phyloP scores from a whole-genome alignment of 2,888 invertebrate species.

The Hirtodrosophila duncani region DNA sequence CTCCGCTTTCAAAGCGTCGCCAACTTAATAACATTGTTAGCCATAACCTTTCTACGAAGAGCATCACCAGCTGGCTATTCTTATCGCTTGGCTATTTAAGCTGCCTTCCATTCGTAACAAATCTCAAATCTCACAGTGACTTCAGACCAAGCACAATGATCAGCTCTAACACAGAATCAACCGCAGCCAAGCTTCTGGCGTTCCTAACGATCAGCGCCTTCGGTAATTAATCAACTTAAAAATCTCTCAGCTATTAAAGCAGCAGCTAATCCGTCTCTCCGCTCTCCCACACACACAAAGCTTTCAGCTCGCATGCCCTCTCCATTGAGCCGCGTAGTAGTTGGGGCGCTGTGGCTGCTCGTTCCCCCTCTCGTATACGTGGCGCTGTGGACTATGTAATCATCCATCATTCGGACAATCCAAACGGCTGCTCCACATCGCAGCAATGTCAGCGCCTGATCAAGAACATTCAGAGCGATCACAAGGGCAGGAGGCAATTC shows the following conservation, averaged over 20 bases:
- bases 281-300: no score
- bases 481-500: slow-evolving; percentile 81
- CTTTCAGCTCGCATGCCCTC: slow-evolving; percentile 41
- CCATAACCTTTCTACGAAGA: no score
- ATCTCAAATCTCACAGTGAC: slow-evolving; percentile 22
- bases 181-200: slow-evolving; percentile 33
- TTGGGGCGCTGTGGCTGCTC: slow-evolving; percentile 82
- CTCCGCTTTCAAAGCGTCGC: no score
- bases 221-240: slow-evolving; percentile 44
- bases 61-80: no score
- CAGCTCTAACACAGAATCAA: slow-evolving; percentile 27
- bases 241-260: neutral
- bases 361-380: slow-evolving; percentile 77
- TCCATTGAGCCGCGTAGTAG: slow-evolving; percentile 75
- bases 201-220: slow-evolving; percentile 32
- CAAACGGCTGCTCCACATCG: slow-evolving; percentile 80
- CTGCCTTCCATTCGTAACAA: neutral
- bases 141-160: slow-evolving; percentile 20
- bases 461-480: slow-evolving; percentile 83
- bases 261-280: slow-evolving; percentile 1
- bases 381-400: slow-evolving; percentile 83
- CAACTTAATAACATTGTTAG: no score
- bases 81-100: slow-evolving; percentile 25
- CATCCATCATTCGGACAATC: slow-evolving; percentile 85
- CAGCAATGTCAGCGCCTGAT: slow-evolving; percentile 81